Evolutionary conservation across 1,140 invertebrate genomes (phyloP).

Genomic region (Lordiphosa clarofinis): DNA sequence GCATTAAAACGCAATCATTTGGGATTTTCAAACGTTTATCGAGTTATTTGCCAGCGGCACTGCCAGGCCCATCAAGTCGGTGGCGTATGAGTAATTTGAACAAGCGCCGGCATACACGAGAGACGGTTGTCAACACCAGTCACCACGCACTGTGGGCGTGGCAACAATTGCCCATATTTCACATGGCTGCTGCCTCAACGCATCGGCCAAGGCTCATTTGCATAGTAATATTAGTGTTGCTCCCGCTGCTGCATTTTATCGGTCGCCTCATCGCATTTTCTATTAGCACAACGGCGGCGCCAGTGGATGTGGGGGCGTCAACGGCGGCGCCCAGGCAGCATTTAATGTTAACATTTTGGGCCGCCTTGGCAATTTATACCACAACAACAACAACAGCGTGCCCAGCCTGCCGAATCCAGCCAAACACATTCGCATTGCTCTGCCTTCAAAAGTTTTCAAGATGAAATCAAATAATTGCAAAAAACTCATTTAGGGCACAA

Average conservation of each 20-base stretch:
- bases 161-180: constrained; percentile 53
- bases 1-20: constrained; percentile 80
- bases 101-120: constrained; percentile 43
- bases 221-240: constrained; percentile 69
- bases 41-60: constrained; percentile 64
- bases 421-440: constrained; percentile 26
- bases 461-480: constrained; percentile 78
- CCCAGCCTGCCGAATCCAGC: constrained; percentile 6
- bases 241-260: constrained; percentile 66
- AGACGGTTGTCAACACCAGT: constrained; percentile 56
- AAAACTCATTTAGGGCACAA: constrained; percentile 74
- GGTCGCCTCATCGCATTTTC: constrained; percentile 66
- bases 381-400: constrained; percentile 10
- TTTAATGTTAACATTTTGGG: constrained; percentile 69
- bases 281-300: constrained; percentile 50
- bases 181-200: constrained; percentile 45
- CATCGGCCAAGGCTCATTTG: constrained; percentile 63
- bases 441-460: constrained; percentile 54
- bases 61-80: constrained; percentile 23
- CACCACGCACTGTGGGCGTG: constrained; percentile 36
- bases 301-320: too few relatives aligned
- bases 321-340: constrained; percentile 61
- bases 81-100: constrained; percentile 77
- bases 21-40: constrained; percentile 80
- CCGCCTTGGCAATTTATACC: constrained; percentile 42